Base-by-base conservation (phyloP, 2,113 vertebrate genomes). In the Leucosticte australis region DNA sequence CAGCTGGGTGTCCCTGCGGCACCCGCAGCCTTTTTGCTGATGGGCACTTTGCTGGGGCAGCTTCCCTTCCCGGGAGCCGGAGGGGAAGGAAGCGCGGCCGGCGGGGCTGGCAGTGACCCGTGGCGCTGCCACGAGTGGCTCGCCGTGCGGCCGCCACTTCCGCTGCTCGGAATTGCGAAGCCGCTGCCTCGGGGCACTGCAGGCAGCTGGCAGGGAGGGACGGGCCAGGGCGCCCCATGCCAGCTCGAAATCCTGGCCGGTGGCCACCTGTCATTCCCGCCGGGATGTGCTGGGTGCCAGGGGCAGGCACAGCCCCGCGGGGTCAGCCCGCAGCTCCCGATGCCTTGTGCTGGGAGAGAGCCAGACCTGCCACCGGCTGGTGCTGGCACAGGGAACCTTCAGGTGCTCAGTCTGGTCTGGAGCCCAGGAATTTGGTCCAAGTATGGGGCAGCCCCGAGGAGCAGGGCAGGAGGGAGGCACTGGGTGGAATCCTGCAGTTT, bases 21-120 rank as follows among this genome's bases (percentile, higher is more conserved):
- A 41, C 71, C 62, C 56, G 1, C 31, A 47, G 77, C 22, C 35
- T 47, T 87, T 64, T 49, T 96, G 93, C 87, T 78, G 92, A 86
- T 39, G 89, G 67, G 79, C n/a, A 11, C 11, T 3, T 41, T 56
- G 79, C 83, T 59, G 67, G 83, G 83, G 44, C 85, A 74, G 83
- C 47, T 95, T 92, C 91, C 89, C 80, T 87, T 81, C 76, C 60
- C 13, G 16, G 80, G 95, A 93, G 73, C 35, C 1, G 2, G 33
- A 84, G 92, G 92, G 92, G 92, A 96, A 92, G 95, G 96, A 97
- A 92, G 59, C 1, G 64, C 3, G 42, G 86, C 55, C 27, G 21
- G 73, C 41, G 3, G 65, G 55, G 89, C 75, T 73, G 65, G 52
- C 33, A 4, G 52, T 67, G 86, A 35, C 89, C 78, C 31, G 7